Evolutionary conservation across 2,888 invertebrate genomes (phyloP).

Genomic region (Perdita meconis): DNA sequence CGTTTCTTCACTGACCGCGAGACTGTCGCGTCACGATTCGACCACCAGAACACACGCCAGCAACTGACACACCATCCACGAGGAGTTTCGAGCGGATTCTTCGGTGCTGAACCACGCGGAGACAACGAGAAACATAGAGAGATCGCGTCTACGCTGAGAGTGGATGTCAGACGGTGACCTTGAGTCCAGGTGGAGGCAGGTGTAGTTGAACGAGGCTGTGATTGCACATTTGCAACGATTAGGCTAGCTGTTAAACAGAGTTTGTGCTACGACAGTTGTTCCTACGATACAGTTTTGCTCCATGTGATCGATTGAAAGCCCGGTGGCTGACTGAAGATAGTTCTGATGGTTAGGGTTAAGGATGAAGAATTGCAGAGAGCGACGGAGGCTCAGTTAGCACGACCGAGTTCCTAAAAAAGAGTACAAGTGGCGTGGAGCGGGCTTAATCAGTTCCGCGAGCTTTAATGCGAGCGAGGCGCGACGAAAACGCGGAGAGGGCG

Average conservation of each 20-base stretch:
- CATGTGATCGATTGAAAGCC: neutral
- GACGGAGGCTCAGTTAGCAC: too few relatives aligned
- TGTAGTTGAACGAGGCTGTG: constrained; percentile 3
- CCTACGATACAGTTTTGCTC: too few relatives aligned
- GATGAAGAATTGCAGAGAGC: neutral
- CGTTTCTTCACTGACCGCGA: constrained; percentile 20
- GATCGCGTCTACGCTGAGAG: constrained; percentile 31
- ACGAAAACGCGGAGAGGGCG: constrained; percentile 14
- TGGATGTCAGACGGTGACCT: constrained; percentile 56
- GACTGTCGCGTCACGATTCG: neutral
- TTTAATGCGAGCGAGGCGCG: constrained; percentile 16
- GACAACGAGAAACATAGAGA: too few relatives aligned
- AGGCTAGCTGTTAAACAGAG: neutral
- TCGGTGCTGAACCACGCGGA: neutral
- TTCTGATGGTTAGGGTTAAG: neutral
- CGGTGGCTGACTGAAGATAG: neutral
- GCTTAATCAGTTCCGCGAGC: constrained; percentile 7
- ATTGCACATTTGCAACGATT: neutral
- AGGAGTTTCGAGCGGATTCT: neutral
- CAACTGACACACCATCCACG: neutral
- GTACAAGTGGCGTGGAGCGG: neutral
- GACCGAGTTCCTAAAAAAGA: constrained; percentile 30
- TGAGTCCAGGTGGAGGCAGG: constrained; percentile 48
- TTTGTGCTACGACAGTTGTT: too few relatives aligned
- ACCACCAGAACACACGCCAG: neutral